Conservation (phyloP, 2,797 vertebrate species). For the Chiroxiphia lanceolata region DNA sequence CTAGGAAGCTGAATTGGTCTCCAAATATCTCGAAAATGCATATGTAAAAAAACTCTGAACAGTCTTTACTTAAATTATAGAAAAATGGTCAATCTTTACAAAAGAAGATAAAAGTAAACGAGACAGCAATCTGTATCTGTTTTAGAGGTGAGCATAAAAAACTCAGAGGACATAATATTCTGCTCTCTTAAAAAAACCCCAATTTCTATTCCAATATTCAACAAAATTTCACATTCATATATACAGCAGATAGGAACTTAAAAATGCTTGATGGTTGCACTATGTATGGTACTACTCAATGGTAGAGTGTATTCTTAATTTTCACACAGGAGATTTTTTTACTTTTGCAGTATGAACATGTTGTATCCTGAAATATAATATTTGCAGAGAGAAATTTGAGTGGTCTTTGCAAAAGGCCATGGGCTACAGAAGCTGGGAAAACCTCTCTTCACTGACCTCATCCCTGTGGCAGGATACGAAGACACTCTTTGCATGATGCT, state of each 20-base stretch:
- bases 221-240: neutral
- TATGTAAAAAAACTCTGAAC: rapidly evolving
- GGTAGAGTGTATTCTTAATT: neutral
- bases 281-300: neutral
- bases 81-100: neutral
- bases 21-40: neutral
- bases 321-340: neutral
- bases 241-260: neutral
- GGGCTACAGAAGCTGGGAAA: no score
- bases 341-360: neutral
- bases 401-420: no score
- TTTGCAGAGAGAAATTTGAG: no score
- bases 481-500: no score
- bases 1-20: neutral
- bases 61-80: neutral
- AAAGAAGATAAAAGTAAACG: neutral
- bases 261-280: neutral
- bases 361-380: no score
- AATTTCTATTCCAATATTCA: neutral
- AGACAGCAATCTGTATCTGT: no score
- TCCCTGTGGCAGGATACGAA: no score
- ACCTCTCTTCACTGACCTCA: no score
- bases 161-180: neutral
- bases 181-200: neutral
- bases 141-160: neutral